Conservation (phyloP, 2,797 vertebrate species). For the Esox lucius region DNA sequence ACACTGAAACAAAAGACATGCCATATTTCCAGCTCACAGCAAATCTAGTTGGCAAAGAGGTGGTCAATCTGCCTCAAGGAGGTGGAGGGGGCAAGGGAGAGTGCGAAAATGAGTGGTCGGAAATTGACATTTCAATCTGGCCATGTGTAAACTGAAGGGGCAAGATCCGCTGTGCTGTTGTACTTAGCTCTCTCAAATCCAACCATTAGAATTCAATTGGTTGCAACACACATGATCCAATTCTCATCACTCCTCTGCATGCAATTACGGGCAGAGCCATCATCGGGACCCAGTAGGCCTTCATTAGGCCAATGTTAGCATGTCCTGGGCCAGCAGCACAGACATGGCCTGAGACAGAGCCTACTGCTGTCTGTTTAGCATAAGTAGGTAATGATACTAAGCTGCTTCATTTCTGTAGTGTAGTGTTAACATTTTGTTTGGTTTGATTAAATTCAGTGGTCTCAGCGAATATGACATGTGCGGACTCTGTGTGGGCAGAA, state of each 20-base stretch:
- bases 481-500: neutral
- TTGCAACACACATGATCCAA: slow-evolving; percentile 14
- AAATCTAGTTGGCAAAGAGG: slow-evolving; percentile 18
- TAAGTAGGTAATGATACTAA: neutral
- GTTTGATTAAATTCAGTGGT: neutral
- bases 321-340: slow-evolving; percentile 4
- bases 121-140: slow-evolving; percentile 50
- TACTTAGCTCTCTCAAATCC: slow-evolving; percentile 16
- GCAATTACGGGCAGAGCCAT: slow-evolving; percentile 22
- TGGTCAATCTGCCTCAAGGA: slow-evolving; percentile 25
- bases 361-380: neutral
- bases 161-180: neutral
- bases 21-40: slow-evolving; percentile 13
- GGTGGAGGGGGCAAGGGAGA: neutral
- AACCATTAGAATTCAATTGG: slow-evolving; percentile 26
- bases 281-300: slow-evolving; percentile 21
- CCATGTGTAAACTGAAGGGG: slow-evolving; percentile 21
- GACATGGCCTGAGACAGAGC: neutral
- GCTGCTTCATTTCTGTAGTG: neutral
- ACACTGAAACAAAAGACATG: slow-evolving; percentile 10
- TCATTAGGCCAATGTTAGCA: slow-evolving; percentile 20
- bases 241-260: slow-evolving; percentile 26
- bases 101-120: slow-evolving; percentile 5
- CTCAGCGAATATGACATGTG: neutral
- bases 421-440: neutral